Evolutionary conservation across 2,113 vertebrate genomes (phyloP).

Genomic region (Tursiops truncatus): DNA sequence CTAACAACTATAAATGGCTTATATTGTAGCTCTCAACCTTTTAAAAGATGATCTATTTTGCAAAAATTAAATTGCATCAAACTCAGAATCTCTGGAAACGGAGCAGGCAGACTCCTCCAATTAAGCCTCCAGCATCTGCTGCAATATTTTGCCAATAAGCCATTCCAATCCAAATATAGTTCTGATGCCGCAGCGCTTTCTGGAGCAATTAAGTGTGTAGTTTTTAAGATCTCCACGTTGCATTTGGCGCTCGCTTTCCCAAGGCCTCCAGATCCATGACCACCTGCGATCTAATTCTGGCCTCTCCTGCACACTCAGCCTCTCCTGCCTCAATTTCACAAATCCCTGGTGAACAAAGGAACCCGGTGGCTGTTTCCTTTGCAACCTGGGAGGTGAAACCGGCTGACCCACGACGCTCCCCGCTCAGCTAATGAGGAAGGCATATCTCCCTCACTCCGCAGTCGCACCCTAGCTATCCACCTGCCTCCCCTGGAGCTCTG

Average conservation of each 20-base stretch:
- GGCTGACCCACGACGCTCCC: too few relatives aligned
- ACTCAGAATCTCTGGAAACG: slow-evolving; percentile 34
- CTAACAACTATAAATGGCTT: slow-evolving; percentile 30
- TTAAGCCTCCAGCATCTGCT: slow-evolving; percentile 63
- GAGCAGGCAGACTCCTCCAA: slow-evolving; percentile 37
- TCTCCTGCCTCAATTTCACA: neutral
- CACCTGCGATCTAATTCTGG: slow-evolving; percentile 52
- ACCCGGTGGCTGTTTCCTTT: neutral
- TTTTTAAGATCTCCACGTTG: slow-evolving; percentile 48
- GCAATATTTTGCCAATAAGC: slow-evolving; percentile 76
- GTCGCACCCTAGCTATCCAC: too few relatives aligned
- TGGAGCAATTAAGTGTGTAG: slow-evolving; percentile 67
- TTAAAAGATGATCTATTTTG: slow-evolving; percentile 58
- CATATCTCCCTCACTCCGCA: neutral
- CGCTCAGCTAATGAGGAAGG: too few relatives aligned
- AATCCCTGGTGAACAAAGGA: neutral
- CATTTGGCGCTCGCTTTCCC: neutral
- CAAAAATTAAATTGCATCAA: slow-evolving; percentile 56
- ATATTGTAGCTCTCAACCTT: slow-evolving; percentile 44
- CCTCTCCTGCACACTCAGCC: neutral
- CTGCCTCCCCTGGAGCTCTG: neutral
- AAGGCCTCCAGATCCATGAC: neutral
- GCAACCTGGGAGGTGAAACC: neutral
- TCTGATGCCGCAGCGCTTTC: slow-evolving; percentile 68
- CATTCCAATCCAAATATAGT: slow-evolving; percentile 72